Conservation (phyloP, 2,113 vertebrate species). For the Mustela lutreola region DNA sequence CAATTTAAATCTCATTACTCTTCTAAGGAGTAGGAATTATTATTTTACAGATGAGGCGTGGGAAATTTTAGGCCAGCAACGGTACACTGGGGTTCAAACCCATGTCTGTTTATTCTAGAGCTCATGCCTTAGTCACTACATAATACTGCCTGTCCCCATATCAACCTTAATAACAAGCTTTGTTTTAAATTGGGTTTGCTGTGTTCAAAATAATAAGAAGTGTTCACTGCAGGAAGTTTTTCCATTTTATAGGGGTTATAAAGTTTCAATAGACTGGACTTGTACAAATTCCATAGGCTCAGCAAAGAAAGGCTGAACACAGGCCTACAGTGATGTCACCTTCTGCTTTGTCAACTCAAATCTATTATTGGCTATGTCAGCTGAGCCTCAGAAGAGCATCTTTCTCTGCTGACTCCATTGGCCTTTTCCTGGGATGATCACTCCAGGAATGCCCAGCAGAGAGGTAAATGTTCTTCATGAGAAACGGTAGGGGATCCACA, state of each 20-base stretch:
- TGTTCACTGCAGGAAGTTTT: background rate
- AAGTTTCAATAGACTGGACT: constrained; percentile 44
- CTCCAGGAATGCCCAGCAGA: background rate
- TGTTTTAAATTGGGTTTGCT: background rate
- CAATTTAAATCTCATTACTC: background rate
- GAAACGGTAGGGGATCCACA: background rate
- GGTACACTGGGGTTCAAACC: background rate
- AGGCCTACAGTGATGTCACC: constrained; percentile 7
- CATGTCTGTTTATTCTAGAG: constrained; percentile 10
- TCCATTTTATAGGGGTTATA: constrained; percentile 14
- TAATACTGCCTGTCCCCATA: background rate
- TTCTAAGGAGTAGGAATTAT: constrained; percentile 3
- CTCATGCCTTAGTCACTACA: background rate
- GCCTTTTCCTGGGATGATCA: background rate
- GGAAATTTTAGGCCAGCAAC: constrained; percentile 8
- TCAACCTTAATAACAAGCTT: constrained; percentile 20
- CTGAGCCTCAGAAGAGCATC: background rate
- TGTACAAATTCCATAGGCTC: constrained; percentile 28
- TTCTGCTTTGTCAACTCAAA: constrained; percentile 47
- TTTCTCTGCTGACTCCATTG: constrained; percentile 29
- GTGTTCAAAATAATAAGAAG: constrained; percentile 43
- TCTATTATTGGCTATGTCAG: constrained; percentile 28
- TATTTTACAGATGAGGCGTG: constrained; percentile 29
- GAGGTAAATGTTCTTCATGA: background rate
- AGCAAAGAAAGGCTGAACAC: constrained; percentile 55